phyloP scores from a whole-genome alignment of 2,113 vertebrate genomes.

The Hypocryptadius cinnamomeus region DNA sequence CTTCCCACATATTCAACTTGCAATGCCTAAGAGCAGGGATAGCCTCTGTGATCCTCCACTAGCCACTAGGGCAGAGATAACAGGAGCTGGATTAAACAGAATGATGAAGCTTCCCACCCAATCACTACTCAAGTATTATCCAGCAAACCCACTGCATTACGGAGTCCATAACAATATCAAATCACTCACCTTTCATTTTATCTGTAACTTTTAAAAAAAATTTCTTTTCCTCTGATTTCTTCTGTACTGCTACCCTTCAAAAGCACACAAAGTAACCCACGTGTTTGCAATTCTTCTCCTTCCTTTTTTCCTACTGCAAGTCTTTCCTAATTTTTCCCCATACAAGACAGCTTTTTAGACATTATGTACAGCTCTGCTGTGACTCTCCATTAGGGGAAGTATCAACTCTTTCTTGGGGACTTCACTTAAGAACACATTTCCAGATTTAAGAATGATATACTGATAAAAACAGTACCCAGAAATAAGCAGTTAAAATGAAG shows the following conservation, averaged over 20 bases:
- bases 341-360: background rate
- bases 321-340: background rate
- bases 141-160: background rate
- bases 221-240: background rate
- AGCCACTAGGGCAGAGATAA: background rate
- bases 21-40: background rate
- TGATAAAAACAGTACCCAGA: background rate
- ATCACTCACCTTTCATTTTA: background rate
- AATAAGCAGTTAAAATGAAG: background rate
- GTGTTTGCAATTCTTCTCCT: background rate
- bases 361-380: background rate
- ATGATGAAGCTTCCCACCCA: background rate
- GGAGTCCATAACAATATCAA: background rate
- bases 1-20: background rate
- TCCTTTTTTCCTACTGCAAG: background rate
- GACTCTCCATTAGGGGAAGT: background rate
- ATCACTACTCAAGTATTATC: background rate
- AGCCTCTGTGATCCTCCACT: background rate
- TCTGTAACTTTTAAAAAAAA: background rate
- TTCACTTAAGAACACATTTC: background rate
- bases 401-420: background rate
- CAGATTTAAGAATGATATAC: background rate
- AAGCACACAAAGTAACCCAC: background rate
- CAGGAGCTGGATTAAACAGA: background rate
- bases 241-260: background rate